Evolutionary conservation across 2,113 vertebrate species (phyloP), one percentile per base, ranked within the genome.

Genomic region (Nanorana parkeri): DNA sequence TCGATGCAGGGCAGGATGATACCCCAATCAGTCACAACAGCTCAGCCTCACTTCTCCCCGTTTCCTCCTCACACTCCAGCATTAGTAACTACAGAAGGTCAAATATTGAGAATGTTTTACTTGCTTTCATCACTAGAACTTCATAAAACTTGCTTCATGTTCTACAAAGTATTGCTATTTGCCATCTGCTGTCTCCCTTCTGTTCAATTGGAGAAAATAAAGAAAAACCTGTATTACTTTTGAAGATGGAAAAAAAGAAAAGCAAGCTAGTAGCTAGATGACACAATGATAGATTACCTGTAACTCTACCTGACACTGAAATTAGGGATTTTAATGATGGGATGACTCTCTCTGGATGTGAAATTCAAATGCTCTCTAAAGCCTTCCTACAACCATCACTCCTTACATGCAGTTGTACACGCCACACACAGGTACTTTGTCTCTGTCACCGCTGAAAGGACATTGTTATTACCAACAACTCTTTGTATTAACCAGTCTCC

Each of bases 381-480:
- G 94, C 94, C 93, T 96, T 94, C 94, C 93, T 93, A 90, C 89
- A 94, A 95, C 94, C 94, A 90, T 96, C 95, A 95, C 91, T 93
- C 86, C 92, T 95, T 93, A 94, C 91, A 89, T 83, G 90, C 92
- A 93, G 91, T 93, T 90, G 94, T 93, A 94, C 91, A 94, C 92
- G 94, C 94, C 92, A 92, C 94, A 94, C 87, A 93, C 94, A 95
- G 93, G 94, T 94, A 95, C 95, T 96, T 95, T 96, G 94, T 97
- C 96, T 97, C 94, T 96, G 95, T 97, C 96, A 97, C 90, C 85
- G 86, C 88, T 92, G 94, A 95, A 94, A 95, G 95, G 95, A 97
- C 95, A 96, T 96, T 96, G 96, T 96, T 97, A 96, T 97, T 96
- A 96, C 94, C 93, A 94, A 95, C 95, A 95, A 94, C 94, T 93